These are phyloP conservation scores for Lumbricus terrestris DNA, from an alignment of 2,888 invertebrate genomes.

Conservation along the genomic window DNA sequence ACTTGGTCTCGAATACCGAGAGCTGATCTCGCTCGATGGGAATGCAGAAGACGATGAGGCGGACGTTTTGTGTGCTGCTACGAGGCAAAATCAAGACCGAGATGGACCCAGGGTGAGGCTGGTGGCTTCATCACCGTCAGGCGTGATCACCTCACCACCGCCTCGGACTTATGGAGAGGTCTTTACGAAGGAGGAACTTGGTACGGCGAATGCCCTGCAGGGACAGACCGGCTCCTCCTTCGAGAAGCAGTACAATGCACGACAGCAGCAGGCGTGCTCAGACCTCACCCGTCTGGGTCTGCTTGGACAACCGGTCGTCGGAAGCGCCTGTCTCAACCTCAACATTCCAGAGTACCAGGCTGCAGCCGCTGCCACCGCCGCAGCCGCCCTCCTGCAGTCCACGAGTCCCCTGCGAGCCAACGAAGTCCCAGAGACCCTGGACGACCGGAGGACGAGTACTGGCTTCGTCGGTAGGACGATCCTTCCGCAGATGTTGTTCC, in stretches of 20 bases:
- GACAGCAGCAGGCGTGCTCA: background rate
- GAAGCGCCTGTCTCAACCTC: background rate
- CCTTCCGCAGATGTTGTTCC: background rate
- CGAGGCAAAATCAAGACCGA: background rate
- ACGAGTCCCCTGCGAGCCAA: background rate
- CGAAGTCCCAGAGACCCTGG: background rate
- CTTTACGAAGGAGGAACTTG: background rate
- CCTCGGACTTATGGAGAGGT: background rate
- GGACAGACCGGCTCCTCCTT: background rate
- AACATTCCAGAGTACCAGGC: background rate
- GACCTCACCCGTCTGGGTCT: background rate
- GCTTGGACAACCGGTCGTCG: background rate
- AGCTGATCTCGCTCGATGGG: background rate
- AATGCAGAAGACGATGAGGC: background rate
- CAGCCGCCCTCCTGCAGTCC: background rate
- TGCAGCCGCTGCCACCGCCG: background rate
- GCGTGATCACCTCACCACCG: background rate
- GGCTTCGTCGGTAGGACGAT: background rate
- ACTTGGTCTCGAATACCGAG: background rate
- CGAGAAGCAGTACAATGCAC: background rate
- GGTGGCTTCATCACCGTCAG: background rate
- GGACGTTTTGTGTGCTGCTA: background rate
- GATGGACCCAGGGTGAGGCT: background rate
- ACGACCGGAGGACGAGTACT: background rate
- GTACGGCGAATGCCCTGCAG: background rate